Evolutionary conservation across 2,113 vertebrate genomes (phyloP).

Genomic region (Mixornis gularis): DNA sequence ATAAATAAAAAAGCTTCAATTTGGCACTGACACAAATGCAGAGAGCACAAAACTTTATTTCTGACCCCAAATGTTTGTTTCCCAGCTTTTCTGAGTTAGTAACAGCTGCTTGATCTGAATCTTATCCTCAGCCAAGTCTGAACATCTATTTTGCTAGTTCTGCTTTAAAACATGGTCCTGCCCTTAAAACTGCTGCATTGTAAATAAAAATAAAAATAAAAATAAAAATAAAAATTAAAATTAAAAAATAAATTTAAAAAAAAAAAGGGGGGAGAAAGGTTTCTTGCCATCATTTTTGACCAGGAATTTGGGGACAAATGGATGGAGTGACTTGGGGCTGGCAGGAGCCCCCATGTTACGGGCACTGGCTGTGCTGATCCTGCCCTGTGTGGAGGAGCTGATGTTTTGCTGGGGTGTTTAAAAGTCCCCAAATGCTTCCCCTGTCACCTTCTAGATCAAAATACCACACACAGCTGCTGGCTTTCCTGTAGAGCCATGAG

Average conservation of each 20-base stretch:
- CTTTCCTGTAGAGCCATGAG: not conserved
- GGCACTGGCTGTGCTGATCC: not conserved
- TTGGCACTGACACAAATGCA: not conserved
- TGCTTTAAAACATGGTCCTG: not conserved
- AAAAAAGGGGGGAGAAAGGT: not conserved
- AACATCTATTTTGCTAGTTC: not conserved
- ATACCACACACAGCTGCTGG: not conserved
- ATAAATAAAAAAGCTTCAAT: not conserved
- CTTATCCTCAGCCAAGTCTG: not conserved
- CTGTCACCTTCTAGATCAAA: not conserved
- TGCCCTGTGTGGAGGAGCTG: not conserved
- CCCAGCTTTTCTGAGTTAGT: not conserved
- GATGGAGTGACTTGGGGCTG: fast-evolving
- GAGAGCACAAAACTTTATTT: not conserved
- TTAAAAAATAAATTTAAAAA: too few relatives aligned
- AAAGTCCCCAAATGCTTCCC: not conserved
- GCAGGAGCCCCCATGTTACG: fast-evolving
- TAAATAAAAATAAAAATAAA: not conserved
- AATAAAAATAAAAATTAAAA: too few relatives aligned
- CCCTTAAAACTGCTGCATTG: not conserved
- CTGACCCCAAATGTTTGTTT: not conserved
- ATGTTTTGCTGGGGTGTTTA: not conserved
- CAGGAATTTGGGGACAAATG: not conserved
- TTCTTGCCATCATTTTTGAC: not conserved
- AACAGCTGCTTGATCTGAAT: not conserved